A percentile compares a stretch with the other conserved stretches of the same genome.
Evolutionary conservation across 1,140 invertebrate genomes (phyloP).

Genomic region (Helicoverpa zea): DNA sequence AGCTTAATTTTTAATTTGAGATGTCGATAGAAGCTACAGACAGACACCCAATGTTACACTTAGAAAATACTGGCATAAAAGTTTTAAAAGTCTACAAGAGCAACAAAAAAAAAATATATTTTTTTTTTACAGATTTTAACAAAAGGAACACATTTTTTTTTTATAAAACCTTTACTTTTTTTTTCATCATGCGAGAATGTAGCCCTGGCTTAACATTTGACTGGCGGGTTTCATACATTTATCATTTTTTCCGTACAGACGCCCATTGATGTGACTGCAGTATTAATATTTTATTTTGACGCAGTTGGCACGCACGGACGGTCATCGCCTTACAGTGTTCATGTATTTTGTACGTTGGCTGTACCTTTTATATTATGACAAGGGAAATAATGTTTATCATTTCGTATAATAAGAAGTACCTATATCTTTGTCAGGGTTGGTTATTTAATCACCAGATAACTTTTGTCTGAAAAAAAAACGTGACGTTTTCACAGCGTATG

Average conservation of each 20-base stretch:
- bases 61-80: no score
- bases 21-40: no score
- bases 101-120: no score
- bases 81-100: no score
- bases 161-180: not conserved
- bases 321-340: slow-evolving; percentile 26
- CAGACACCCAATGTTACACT: no score
- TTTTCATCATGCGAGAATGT: not conserved
- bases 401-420: not conserved
- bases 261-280: slow-evolving; percentile 43
- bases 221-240: not conserved
- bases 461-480: no score
- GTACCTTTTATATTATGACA: not conserved
- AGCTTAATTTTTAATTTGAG: no score
- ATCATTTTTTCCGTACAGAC: slow-evolving; percentile 30
- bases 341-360: slow-evolving; percentile 24
- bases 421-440: not conserved
- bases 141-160: no score
- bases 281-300: slow-evolving; percentile 51
- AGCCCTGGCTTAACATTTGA: not conserved
- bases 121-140: no score
- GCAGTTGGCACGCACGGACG: slow-evolving; percentile 28
- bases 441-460: no score
- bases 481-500: no score
- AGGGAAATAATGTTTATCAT: no score